phyloP scores from a whole-genome alignment of 2,888 invertebrate species.

The Erpobdella octoculata region DNA sequence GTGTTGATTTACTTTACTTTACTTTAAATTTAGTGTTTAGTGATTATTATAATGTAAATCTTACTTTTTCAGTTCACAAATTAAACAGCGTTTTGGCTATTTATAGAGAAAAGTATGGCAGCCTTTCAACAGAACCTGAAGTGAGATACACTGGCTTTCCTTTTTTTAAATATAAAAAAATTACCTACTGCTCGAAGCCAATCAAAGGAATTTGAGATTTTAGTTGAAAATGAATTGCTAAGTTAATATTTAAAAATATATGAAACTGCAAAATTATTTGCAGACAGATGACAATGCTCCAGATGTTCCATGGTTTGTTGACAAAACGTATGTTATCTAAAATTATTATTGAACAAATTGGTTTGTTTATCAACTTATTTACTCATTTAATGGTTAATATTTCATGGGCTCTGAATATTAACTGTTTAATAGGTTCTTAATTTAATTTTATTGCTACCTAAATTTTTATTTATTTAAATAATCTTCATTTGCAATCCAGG shows the following conservation, averaged over 20 bases:
- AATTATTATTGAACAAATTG: too few species aligned
- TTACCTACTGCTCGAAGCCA: neutral
- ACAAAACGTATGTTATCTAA: too few species aligned
- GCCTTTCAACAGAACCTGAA: neutral
- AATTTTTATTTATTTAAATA: neutral
- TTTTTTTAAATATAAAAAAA: too few species aligned
- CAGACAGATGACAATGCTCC: constrained; percentile 5
- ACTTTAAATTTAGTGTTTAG: too few species aligned
- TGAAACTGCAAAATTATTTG: too few species aligned
- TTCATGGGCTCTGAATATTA: neutral
- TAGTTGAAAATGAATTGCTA: too few species aligned
- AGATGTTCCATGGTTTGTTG: constrained; percentile 3
- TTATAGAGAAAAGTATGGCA: neutral
- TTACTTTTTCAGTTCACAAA: neutral
- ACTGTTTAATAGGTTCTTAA: neutral
- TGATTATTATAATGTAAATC: neutral
- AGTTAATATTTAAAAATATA: too few species aligned
- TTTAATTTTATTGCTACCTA: neutral
- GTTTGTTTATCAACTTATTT: neutral
- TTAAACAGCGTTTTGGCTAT: neutral
- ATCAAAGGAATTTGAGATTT: neutral
- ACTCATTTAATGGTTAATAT: neutral
- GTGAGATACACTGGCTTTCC: too few species aligned
- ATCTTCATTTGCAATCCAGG: neutral
- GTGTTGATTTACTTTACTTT: too few species aligned